Evolutionary conservation across 2,888 invertebrate genomes (phyloP).

Genomic region (Drosophila prostipennis): DNA sequence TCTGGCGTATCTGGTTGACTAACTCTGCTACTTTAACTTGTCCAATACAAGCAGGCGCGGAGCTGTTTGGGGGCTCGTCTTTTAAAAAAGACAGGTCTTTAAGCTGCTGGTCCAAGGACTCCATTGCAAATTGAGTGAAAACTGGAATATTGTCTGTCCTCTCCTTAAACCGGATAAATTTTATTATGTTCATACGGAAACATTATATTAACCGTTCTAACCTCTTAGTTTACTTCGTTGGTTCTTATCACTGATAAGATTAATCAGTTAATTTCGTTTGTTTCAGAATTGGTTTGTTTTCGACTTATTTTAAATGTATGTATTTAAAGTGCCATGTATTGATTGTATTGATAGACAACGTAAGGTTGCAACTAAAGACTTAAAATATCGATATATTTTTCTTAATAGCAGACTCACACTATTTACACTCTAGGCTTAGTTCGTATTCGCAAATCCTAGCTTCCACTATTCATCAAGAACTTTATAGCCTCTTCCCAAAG

Average conservation of each 20-base stretch:
- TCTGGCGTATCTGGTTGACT: constrained; percentile 51
- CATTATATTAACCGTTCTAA: background rate
- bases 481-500: too few species aligned
- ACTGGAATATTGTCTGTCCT: background rate
- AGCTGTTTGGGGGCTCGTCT: constrained; percentile 53
- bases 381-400: background rate
- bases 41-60: constrained; percentile 19
- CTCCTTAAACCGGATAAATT: background rate
- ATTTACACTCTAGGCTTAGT: background rate
- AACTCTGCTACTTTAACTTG: constrained; percentile 51
- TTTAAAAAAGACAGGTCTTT: constrained; percentile 88
- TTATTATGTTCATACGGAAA: background rate
- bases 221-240: background rate
- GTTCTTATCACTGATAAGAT: background rate
- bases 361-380: background rate
- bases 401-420: background rate
- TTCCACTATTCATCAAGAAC: too few species aligned
- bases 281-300: background rate
- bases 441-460: background rate
- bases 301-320: background rate
- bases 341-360: background rate
- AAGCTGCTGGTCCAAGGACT: constrained; percentile 89
- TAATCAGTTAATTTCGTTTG: background rate
- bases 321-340: background rate
- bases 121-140: constrained; percentile 81